These are phyloP conservation scores for Alligator sinensis DNA, from an alignment of 2,113 vertebrate genomes.

Conservation along the genomic window DNA sequence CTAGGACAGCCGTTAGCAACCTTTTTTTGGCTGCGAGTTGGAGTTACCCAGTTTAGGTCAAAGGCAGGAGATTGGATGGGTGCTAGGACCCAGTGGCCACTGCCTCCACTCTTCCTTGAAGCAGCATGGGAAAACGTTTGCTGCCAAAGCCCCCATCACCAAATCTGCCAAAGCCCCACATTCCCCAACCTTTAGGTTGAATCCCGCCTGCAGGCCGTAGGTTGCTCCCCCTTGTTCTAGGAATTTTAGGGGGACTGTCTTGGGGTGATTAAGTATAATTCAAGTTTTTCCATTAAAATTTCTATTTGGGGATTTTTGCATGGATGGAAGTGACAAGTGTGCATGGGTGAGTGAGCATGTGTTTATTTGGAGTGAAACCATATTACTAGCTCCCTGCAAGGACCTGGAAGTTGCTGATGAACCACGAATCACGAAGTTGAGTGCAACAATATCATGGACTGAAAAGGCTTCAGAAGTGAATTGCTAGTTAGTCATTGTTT, in stretches of 20 bases:
- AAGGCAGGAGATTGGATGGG: too few species aligned
- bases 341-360: not conserved
- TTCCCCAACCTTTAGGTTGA: too few species aligned
- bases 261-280: not conserved
- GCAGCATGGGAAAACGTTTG: too few species aligned
- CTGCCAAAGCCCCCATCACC: too few species aligned
- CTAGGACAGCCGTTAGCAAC: not conserved
- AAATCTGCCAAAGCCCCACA: too few species aligned
- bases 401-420: not conserved
- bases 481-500: constrained; percentile 40
- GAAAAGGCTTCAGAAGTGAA: not conserved
- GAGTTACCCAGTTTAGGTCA: too few species aligned
- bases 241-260: too few species aligned
- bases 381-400: constrained; percentile 10
- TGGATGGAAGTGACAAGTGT: not conserved
- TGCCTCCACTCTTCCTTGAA: too few species aligned
- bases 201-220: too few species aligned
- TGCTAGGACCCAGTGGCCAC: too few species aligned
- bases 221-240: too few species aligned
- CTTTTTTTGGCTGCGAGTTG: too few species aligned
- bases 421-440: not conserved
- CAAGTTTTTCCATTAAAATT: not conserved
- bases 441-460: not conserved
- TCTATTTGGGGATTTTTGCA: not conserved
- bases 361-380: not conserved